Evolutionary conservation across 2,797 vertebrate genomes (phyloP).

Genomic region (Sebastes itinus): DNA sequence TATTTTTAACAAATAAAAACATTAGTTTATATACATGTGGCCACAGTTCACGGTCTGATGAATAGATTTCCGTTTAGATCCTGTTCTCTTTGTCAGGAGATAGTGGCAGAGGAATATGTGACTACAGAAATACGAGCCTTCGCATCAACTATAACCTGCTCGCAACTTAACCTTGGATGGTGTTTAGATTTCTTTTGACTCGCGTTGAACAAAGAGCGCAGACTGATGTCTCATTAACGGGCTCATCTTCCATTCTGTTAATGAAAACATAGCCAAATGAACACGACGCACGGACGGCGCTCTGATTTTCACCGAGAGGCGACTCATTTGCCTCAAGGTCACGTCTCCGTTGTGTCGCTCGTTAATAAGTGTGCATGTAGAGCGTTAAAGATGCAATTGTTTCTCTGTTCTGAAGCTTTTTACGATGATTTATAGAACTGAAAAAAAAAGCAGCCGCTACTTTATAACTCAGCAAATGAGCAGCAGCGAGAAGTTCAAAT

Average conservation of each 20-base stretch:
- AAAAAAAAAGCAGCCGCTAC: conserved; percentile 46
- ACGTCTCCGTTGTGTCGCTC: conserved; percentile 47
- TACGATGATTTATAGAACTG: conserved; percentile 34
- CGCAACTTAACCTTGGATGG: conserved; percentile 65
- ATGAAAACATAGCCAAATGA: conserved; percentile 68
- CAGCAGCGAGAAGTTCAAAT: conserved; percentile 50
- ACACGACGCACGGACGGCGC: conserved; percentile 10
- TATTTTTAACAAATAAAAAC: background rate
- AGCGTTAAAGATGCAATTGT: conserved; percentile 54
- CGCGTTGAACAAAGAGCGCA: conserved; percentile 41
- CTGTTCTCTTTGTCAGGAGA: conserved; percentile 17
- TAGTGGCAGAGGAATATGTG: conserved; percentile 15
- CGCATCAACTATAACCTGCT: conserved; percentile 64
- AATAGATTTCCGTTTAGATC: conserved; percentile 9
- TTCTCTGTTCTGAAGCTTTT: conserved; percentile 36
- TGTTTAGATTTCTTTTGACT: conserved; percentile 65
- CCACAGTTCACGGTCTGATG: background rate
- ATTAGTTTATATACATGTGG: background rate
- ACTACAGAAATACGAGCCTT: conserved; percentile 20
- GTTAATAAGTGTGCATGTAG: conserved; percentile 51
- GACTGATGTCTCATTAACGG: conserved; percentile 63
- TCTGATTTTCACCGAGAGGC: conserved; percentile 51
- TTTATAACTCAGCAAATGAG: conserved; percentile 59
- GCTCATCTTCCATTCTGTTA: conserved; percentile 58
- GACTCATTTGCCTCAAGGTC: conserved; percentile 69